Evolutionary conservation across 2,113 vertebrate genomes (phyloP).

Genomic region (Paracanthobrama guichenoti): DNA sequence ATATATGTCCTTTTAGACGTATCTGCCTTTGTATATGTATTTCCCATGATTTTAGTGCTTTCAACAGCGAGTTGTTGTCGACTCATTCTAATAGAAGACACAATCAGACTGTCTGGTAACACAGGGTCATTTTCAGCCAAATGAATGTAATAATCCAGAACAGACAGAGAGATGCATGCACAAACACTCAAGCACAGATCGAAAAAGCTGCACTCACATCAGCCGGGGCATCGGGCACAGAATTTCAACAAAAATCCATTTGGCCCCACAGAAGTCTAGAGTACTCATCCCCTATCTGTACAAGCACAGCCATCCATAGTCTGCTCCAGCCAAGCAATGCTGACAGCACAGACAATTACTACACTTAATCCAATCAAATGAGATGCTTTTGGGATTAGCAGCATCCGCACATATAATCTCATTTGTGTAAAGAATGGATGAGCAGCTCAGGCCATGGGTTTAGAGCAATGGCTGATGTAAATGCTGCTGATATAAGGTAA

Average conservation of each 20-base stretch:
- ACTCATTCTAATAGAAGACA: slow-evolving; percentile 19
- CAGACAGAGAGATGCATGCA: neutral
- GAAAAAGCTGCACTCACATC: slow-evolving; percentile 24
- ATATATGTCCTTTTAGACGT: neutral
- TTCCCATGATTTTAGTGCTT: neutral
- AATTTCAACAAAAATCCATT: slow-evolving; percentile 41
- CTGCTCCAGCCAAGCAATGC: slow-evolving; percentile 4
- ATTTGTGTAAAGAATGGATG: slow-evolving; percentile 45
- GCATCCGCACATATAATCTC: slow-evolving; percentile 48
- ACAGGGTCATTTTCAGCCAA: slow-evolving; percentile 12
- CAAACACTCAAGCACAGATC: neutral
- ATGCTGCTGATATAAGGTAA: slow-evolving; percentile 24
- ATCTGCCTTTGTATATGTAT: slow-evolving; percentile 7
- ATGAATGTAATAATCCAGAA: slow-evolving; percentile 4
- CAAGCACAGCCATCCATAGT: slow-evolving; percentile 15
- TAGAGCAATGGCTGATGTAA: slow-evolving; percentile 1
- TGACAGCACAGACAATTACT: slow-evolving; percentile 44
- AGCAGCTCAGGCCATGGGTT: slow-evolving; percentile 15
- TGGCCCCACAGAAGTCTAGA: slow-evolving; percentile 25
- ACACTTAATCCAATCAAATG: slow-evolving; percentile 51
- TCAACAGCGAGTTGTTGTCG: slow-evolving; percentile 29
- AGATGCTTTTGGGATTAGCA: slow-evolving; percentile 45
- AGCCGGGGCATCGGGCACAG: neutral
- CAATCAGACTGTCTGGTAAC: slow-evolving; percentile 31
- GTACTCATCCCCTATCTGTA: slow-evolving; percentile 27